Evolutionary conservation across 2,797 vertebrate genomes (phyloP), one percentile per base, ranked within the genome.

Genomic region (Artibeus lituratus): DNA sequence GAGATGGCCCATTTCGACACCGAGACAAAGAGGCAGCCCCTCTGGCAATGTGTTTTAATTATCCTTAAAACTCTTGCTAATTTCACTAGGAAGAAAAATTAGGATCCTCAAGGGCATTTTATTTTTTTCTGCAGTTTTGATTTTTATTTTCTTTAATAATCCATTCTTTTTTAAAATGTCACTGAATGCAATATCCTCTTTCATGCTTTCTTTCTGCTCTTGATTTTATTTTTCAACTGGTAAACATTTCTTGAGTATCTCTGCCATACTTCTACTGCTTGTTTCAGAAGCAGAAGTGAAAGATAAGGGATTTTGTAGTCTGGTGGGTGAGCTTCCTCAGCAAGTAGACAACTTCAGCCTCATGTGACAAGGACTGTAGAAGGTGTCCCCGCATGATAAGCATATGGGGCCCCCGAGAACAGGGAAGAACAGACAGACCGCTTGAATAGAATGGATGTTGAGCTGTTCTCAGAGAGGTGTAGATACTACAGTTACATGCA

Each of bases 31-130:
- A 62, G 59, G 59, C 44, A 70, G 39, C 37, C 1, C 65, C n/a
- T 35, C 21, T 47, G 32, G 78, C 84, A 77, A 19, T 1, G 35
- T 26, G 55, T 35, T 86, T 74, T 76, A 26, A 47, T 69, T 92
- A 51, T 62, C 90, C 91, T 91, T n/a, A 18, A 49, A 91, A 78
- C 35, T 72, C 80, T 26, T 76, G 19, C 35, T 87, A 39, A 44
- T 77, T 96, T 91, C 74, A 84, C 80, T 94, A 93, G 84, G 49
- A 94, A 91, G 81, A 85, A 92, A 95, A 65, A 88, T 86, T 62
- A 80, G 49, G 73, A 80, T 49, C 81, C 15, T 32, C 76, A 80
- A 42, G 51, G 57, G 89, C 35, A 22, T 81, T 87, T 92, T 94
- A 37, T 53, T 42, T 42, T 90, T 86, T 92, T 92, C 73, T 84